These are phyloP conservation scores for Oryzias sinensis DNA, from an alignment of 2,797 vertebrate genomes.

Conservation along the genomic window DNA sequence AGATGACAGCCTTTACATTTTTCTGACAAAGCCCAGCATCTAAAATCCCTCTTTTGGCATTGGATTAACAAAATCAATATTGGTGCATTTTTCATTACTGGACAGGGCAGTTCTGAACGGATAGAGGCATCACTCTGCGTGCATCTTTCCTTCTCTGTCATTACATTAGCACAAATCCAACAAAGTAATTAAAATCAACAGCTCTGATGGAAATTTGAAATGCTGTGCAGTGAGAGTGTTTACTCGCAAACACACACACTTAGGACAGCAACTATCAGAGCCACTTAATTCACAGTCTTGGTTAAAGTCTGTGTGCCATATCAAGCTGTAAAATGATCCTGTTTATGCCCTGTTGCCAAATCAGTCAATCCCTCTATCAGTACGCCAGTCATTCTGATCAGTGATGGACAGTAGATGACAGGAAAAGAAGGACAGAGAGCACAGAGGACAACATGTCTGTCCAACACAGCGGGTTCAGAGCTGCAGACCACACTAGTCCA, in stretches of 20 bases:
- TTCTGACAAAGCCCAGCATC: conserved; percentile 17
- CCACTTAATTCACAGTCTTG: too few relatives aligned
- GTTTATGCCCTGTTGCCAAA: conserved; percentile 9
- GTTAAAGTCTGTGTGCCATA: not conserved
- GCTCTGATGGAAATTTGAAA: conserved; percentile 24
- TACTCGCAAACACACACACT: too few relatives aligned
- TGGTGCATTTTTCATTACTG: conserved; percentile 62
- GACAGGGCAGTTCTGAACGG: conserved; percentile 38
- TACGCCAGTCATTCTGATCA: conserved; percentile 10
- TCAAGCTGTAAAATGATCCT: conserved; percentile 26
- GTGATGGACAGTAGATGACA: conserved; percentile 19
- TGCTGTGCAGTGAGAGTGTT: not conserved
- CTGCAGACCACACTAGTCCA: too few relatives aligned
- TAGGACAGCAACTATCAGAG: too few relatives aligned
- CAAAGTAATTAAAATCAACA: conserved; percentile 61
- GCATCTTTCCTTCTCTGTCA: conserved; percentile 52
- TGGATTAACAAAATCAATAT: conserved; percentile 43
- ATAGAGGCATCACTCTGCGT: conserved; percentile 41
- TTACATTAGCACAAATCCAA: conserved; percentile 61
- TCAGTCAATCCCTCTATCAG: conserved; percentile 32
- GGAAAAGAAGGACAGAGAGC: conserved; percentile 3
- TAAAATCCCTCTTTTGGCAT: conserved; percentile 8
- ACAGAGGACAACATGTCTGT: conserved; percentile 23
- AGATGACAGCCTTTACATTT: conserved; percentile 4
- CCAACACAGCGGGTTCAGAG: conserved; percentile 15